Percentiles rank a stretch among this genome's conserved stretches.
These are phyloP conservation scores for Chrysomallon squamiferum DNA, from an alignment of 1,140 invertebrate genomes.

Conservation along the genomic window DNA sequence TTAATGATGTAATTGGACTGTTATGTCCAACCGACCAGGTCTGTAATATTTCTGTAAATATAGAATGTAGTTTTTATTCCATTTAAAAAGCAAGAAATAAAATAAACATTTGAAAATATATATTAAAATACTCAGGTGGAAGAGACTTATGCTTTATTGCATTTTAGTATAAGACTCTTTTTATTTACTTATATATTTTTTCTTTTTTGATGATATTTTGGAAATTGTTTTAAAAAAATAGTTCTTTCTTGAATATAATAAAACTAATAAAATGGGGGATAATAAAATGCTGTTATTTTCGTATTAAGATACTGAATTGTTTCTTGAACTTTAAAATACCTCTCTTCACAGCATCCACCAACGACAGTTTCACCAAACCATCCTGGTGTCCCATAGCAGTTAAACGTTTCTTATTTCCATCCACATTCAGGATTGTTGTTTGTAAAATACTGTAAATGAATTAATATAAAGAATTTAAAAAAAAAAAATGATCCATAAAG, in stretches of 20 bases:
- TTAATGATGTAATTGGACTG: slow-evolving; percentile 69
- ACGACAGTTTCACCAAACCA: slow-evolving; percentile 68
- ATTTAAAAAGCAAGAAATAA: too few relatives aligned
- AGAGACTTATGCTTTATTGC: not conserved
- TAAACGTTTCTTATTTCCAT: slow-evolving; percentile 64
- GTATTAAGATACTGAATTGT: too few relatives aligned
- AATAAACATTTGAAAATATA: too few relatives aligned
- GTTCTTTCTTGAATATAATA: too few relatives aligned
- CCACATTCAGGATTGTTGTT: slow-evolving; percentile 63
- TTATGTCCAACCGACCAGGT: slow-evolving; percentile 69
- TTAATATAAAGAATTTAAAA: not conserved
- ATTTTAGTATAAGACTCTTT: too few relatives aligned
- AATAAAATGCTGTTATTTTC: too few relatives aligned
- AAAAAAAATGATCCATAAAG: not conserved
- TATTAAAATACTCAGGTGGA: not conserved
- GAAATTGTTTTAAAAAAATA: too few relatives aligned
- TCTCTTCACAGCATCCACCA: slow-evolving; percentile 66
- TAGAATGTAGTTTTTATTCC: too few relatives aligned
- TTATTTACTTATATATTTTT: too few relatives aligned
- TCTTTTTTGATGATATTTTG: too few relatives aligned
- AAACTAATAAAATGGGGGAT: too few relatives aligned
- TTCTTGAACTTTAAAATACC: too few relatives aligned
- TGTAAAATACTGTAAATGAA: slow-evolving; percentile 69
- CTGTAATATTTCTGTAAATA: slow-evolving; percentile 61
- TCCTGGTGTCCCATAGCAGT: slow-evolving; percentile 72